Conservation (phyloP, 2,113 vertebrate genomes). For the Ophiodon elongatus region DNA sequence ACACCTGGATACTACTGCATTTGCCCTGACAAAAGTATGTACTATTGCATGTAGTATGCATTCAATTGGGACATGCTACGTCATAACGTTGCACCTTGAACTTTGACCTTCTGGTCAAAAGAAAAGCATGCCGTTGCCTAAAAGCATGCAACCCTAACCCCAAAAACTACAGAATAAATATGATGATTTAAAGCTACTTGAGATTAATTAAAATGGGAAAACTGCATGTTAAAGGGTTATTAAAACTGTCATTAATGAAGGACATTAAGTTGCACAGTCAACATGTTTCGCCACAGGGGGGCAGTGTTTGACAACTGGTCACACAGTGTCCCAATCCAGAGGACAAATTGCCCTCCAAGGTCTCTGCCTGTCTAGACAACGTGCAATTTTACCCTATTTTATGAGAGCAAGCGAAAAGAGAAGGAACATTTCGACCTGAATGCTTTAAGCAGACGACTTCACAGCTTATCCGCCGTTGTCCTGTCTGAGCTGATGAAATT, state of each 20-base stretch:
- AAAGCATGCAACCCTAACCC: too few species aligned
- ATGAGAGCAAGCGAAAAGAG: constrained; percentile 4
- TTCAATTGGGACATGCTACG: too few species aligned
- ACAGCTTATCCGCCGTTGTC: constrained; percentile 39
- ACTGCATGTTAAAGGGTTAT: not conserved
- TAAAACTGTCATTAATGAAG: not conserved
- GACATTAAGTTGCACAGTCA: not conserved
- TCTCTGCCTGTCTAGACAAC: constrained; percentile 63
- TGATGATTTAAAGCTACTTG: not conserved
- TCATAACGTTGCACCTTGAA: too few species aligned
- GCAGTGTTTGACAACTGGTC: constrained; percentile 58
- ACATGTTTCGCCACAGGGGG: constrained; percentile 46
- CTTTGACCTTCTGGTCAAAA: too few species aligned
- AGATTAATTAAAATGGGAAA: not conserved
- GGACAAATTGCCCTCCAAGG: constrained; percentile 53
- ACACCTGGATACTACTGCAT: too few species aligned
- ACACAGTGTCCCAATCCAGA: not conserved
- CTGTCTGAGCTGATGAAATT: constrained; percentile 56
- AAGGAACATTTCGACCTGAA: constrained; percentile 32
- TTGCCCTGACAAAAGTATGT: not conserved
- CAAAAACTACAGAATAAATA: not conserved
- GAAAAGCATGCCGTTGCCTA: too few species aligned
- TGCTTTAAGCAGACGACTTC: constrained; percentile 26
- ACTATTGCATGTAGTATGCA: too few species aligned
- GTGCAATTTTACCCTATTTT: constrained; percentile 54